Base-by-base conservation (phyloP, 2,888 invertebrate species). In the Drepana falcataria region DNA sequence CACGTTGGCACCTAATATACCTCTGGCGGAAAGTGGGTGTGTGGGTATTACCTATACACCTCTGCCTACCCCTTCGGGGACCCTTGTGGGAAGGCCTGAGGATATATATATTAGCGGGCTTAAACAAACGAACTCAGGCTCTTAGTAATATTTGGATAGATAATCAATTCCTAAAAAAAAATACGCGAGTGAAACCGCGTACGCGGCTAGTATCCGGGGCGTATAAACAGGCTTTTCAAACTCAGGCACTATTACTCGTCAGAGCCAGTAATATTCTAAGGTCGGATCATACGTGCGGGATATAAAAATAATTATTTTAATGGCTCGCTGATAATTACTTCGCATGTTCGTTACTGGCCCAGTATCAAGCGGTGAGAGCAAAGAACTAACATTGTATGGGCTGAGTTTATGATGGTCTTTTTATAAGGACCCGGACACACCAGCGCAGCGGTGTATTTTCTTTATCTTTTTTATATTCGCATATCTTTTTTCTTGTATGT, bases 381-480 rank as follows among this genome's bases (percentile, higher is more conserved):
- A 68, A 75, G 69, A 57, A 55, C 55, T 56, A 62, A 83, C 82
- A 83, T 77, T 79, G 84, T 85, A 79, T 67, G 63, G 59, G 59
- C 56, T 63, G 56, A 64, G 73, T 79, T 80, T 80, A 82, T 69
- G 72, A 72, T 54, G 35, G 2, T 35, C 9, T 34, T 40, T 34
- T n/a, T 48, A 9, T 35, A 37, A 48, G 35, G 47, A 6, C 37
- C 6, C 35, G 37, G 7, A 35, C n/a, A 48, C 44, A 56, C 47
- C 47, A 21, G 33, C 35, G 53, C 47, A 21, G 33, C 35, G 53
- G 44, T 3, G 9, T 9, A 9, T 9, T 9, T 9, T 4, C 6
- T 44, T 44, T 1, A 44, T 9, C 3, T 44, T 37, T 37, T 37
- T 37, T 37, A 37, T 37, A 37, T 37, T 37, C 4, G 4, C 4